A percentile compares a stretch with the other conserved stretches of the same genome.
These are phyloP conservation scores for Drosophila pachea DNA, from an alignment of 1,140 invertebrate species.

Conservation along the genomic window DNA sequence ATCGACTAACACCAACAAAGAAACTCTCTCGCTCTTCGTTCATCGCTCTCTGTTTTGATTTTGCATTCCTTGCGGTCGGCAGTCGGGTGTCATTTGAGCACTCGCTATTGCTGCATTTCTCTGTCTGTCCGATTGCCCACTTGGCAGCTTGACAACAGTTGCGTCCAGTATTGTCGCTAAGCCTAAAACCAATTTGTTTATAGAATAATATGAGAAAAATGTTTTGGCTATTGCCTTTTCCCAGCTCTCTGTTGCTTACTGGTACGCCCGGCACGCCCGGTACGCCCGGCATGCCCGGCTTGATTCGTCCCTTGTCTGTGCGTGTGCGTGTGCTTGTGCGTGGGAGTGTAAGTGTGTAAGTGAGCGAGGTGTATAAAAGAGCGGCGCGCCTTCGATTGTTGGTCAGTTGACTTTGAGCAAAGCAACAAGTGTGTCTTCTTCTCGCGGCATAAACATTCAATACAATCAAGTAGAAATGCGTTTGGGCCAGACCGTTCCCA, in stretches of 20 bases:
- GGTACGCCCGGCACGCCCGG: no score
- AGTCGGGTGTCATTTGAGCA: no score
- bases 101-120: background rate
- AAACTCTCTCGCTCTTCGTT: background rate
- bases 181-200: slow-evolving; percentile 8
- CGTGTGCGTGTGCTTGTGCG: no score
- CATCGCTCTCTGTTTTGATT: background rate
- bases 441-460: slow-evolving; percentile 6
- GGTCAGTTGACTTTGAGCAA: slow-evolving; percentile 42
- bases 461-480: slow-evolving; percentile 79
- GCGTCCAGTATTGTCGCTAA: slow-evolving; percentile 14
- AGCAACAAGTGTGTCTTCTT: slow-evolving; percentile 7
- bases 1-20: slow-evolving; percentile 39
- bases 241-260: no score
- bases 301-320: no score
- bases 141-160: background rate
- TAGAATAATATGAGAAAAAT: no score
- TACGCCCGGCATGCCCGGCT: no score
- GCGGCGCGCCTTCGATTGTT: slow-evolving; percentile 6
- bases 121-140: background rate
- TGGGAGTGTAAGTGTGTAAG: no score
- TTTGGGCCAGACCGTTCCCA: slow-evolving; percentile 86
- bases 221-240: no score
- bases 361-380: slow-evolving; percentile 54
- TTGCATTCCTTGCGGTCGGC: slow-evolving; percentile 50